A percentile compares a stretch with the other conserved stretches of the same genome.
phyloP scores from a whole-genome alignment of 2,113 vertebrate species.

The Crotalus helleri region DNA sequence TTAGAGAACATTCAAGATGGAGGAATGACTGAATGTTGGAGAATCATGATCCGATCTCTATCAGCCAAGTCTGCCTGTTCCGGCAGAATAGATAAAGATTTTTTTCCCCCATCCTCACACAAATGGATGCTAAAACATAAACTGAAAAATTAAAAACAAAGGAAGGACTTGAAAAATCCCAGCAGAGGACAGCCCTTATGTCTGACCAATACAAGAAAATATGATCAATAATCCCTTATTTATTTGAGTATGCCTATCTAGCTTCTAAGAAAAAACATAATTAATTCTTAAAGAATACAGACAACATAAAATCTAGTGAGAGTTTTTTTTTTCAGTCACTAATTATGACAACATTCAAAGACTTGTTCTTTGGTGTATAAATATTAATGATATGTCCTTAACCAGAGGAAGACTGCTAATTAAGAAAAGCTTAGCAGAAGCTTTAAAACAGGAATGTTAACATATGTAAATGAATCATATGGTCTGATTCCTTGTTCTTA shows the following conservation, averaged over 20 bases:
- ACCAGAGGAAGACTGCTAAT: constrained; percentile 66
- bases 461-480: constrained; percentile 60
- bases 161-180: neutral
- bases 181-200: neutral
- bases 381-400: constrained; percentile 67
- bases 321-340: constrained; percentile 35
- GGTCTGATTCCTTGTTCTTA: constrained; percentile 55
- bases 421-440: constrained; percentile 68
- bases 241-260: neutral
- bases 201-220: neutral
- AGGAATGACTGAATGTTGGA: neutral
- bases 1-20: neutral
- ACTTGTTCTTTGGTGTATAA: constrained; percentile 49
- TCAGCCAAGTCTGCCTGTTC: neutral
- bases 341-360: constrained; percentile 58
- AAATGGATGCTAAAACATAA: neutral
- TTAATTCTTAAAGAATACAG: constrained; percentile 54
- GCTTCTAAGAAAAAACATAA: constrained; percentile 30
- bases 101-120: neutral
- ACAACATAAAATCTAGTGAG: constrained; percentile 36
- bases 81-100: neutral
- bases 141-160: neutral
- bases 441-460: constrained; percentile 68
- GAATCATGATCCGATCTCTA: neutral
- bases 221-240: neutral